Conservation (phyloP, 2,888 invertebrate genomes). For the Alloscopus bannaensis region DNA sequence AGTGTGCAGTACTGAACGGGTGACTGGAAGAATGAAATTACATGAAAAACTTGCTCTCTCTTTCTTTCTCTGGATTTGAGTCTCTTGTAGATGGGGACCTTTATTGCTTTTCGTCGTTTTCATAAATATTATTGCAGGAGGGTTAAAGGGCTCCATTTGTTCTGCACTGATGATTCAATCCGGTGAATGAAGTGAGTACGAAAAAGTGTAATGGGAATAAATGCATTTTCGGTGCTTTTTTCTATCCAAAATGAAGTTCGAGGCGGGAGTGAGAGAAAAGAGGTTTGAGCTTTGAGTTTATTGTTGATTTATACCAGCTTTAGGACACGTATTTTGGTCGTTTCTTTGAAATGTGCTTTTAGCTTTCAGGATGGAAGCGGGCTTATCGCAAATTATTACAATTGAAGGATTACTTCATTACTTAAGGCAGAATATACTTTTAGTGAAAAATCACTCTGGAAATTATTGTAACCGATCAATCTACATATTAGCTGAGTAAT, state of each 20-base stretch:
- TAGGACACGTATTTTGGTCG: background rate
- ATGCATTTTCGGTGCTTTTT: conserved; percentile 6
- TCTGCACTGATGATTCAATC: conserved; percentile 14
- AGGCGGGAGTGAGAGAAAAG: background rate
- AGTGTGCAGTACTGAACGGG: background rate
- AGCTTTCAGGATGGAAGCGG: background rate
- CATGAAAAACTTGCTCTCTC: background rate
- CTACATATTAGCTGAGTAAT: background rate
- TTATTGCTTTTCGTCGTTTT: too few relatives aligned
- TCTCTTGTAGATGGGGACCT: conserved; percentile 16
- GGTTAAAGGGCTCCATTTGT: conserved; percentile 37
- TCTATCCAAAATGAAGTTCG: background rate
- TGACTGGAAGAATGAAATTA: conserved; percentile 21
- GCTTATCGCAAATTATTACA: background rate
- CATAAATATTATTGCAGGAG: conserved; percentile 45
- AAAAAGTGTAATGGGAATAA: conserved; percentile 25
- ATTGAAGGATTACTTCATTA: background rate
- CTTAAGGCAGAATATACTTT: too few relatives aligned
- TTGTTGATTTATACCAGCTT: too few relatives aligned
- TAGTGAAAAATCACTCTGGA: background rate
- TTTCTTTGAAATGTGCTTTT: background rate
- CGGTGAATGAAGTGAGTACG: background rate
- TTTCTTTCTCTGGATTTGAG: background rate
- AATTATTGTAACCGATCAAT: background rate
- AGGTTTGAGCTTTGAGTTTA: too few relatives aligned